Evolutionary conservation across 2,888 invertebrate genomes (phyloP), one percentile per base, ranked within the genome.

Genomic region (Eupithecia vulgata): DNA sequence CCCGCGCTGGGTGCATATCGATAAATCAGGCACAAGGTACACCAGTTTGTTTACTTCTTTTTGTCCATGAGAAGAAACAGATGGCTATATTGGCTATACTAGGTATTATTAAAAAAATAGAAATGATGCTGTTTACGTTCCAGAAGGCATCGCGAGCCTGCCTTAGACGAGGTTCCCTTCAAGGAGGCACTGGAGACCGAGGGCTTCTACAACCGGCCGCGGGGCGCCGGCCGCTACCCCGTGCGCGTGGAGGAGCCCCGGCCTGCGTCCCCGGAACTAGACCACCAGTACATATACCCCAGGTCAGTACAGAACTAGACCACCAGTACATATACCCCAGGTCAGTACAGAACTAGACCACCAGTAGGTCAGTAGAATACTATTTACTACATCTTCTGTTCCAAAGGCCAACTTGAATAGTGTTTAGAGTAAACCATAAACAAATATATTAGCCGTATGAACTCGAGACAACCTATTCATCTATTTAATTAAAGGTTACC

Each of bases 161-260:
- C n/a, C 1, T 13, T 85, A 0, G 90, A 91, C 72, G 91, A 91
- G 64, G 79, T 80, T 3, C 87, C 88, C 13, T 90, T 91, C 82
- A 77, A 81, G 62, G 82, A 86, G 76, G 86, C 93, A 0, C 74
- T 80, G 2, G 87, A 90, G 68, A 90, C 92, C 0, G 84, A 84
- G 25, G 93, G 92, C 6, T 93, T 93, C 85, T 92, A 93, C 88
- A 91, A 91, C 86, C 84, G 88, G 8, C 88, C 90, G 5, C 83
- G 83, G 3, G 88, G 87, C 34, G 78, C 81, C 10, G 91, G 90
- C 1, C 84, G 90, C 42, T 91, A 85, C 81, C 91, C 88, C 15
- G 90, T 92, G 34, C 81, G 83, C 1, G 85, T 86, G 25, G 84
- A 89, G 15, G 30, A 37, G 37, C 40, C 64, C 35, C 62, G 17